phyloP scores from a whole-genome alignment of 30 jellyfish, hydroid and myxozoan genomes.

The Aurelia sp. region DNA sequence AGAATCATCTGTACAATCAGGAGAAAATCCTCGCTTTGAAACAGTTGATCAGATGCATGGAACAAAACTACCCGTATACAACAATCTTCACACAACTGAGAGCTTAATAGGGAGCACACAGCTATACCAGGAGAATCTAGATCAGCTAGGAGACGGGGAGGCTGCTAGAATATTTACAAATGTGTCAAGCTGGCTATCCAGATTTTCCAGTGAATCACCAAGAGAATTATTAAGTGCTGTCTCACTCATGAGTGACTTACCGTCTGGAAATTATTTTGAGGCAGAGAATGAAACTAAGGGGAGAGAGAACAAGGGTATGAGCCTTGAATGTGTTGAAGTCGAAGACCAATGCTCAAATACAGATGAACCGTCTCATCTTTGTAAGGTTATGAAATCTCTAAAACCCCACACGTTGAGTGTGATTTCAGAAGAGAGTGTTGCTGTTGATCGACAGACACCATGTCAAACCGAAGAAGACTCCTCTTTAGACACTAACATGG shows the following conservation, averaged over 20 bases:
- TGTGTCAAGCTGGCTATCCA: constrained; percentile 51
- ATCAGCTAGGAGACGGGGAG: constrained; percentile 52
- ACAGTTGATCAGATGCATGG: neutral
- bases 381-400: neutral
- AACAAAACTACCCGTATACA: neutral
- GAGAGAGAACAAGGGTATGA: neutral
- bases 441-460: neutral
- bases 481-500: neutral
- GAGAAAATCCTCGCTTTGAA: too few relatives aligned
- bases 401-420: constrained; percentile 33
- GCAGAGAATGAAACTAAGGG: neutral
- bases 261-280: neutral
- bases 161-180: constrained; percentile 33
- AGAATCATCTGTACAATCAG: too few relatives aligned
- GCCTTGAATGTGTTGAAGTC: neutral
- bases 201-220: constrained; percentile 34
- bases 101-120: neutral
- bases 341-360: constrained; percentile 7
- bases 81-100: neutral
- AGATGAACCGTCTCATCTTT: constrained; percentile 2
- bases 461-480: neutral
- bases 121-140: constrained; percentile 32
- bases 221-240: constrained; percentile 27
- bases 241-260: constrained; percentile 29
- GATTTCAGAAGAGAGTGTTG: constrained; percentile 48